These are phyloP conservation scores for Gorsachius magnificus DNA, from an alignment of 2,797 vertebrate genomes.

Conservation along the genomic window DNA sequence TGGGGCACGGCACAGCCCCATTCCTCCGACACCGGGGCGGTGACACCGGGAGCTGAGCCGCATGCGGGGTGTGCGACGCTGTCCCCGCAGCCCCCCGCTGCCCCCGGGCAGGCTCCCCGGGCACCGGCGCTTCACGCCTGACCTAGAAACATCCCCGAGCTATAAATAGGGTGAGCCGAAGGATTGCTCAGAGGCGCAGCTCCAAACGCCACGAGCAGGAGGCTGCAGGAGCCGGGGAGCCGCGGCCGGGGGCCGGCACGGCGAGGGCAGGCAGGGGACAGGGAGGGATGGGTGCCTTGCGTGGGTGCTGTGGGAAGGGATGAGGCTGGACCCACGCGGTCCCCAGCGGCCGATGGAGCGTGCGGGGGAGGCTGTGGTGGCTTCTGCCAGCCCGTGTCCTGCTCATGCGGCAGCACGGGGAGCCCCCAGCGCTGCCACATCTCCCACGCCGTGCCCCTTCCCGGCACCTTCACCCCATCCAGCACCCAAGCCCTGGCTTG, in stretches of 20 bases:
- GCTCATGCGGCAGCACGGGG: fast-evolving
- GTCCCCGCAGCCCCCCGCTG: fast-evolving
- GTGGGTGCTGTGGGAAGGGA: neutral
- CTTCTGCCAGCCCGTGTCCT: neutral
- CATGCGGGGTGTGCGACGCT: fast-evolving
- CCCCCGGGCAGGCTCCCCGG: neutral
- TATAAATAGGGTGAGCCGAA: conserved; percentile 31
- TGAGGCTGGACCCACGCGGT: fast-evolving
- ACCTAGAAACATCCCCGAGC: conserved; percentile 59
- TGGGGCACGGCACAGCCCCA: neutral
- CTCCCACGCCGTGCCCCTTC: fast-evolving
- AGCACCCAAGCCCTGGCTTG: neutral
- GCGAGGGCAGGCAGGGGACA: neutral
- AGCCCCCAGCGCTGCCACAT: neutral
- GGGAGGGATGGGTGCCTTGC: neutral
- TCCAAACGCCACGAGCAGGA: neutral
- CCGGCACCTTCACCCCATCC: fast-evolving
- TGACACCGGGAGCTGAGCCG: neutral
- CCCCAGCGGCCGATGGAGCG: fast-evolving
- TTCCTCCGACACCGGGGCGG: fast-evolving
- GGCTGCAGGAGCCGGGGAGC: neutral
- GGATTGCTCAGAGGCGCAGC: neutral
- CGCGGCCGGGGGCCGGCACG: neutral
- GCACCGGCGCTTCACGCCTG: neutral
- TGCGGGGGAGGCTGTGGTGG: neutral